A percentile compares a stretch with the other conserved stretches of the same genome.
phyloP scores from a whole-genome alignment of 2,113 vertebrate species.

The Formicarius rufipectus region DNA sequence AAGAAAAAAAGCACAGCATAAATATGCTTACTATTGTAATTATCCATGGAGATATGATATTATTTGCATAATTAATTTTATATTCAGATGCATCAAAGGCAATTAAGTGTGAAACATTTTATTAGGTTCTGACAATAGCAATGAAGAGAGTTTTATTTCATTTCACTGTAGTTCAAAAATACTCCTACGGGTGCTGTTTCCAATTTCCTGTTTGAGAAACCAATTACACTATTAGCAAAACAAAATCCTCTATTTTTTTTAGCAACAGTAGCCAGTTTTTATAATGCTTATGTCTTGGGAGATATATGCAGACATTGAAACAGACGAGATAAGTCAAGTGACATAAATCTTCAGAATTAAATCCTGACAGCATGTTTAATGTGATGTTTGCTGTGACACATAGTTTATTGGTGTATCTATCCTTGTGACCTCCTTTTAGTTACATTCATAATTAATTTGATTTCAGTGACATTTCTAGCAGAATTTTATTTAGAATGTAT shows the following conservation, averaged over 20 bases:
- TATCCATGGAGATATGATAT: conserved; percentile 34
- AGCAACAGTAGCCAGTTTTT: conserved; percentile 34
- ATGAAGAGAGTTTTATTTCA: conserved; percentile 59
- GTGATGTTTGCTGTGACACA: conserved; percentile 29
- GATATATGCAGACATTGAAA: background rate
- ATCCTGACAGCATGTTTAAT: conserved; percentile 5
- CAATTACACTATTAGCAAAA: conserved; percentile 55
- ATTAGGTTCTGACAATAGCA: conserved; percentile 39
- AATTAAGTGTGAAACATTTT: conserved; percentile 54
- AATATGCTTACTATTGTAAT: conserved; percentile 45
- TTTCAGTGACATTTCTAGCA: background rate
- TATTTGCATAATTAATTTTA: conserved; percentile 63
- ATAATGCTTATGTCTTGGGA: conserved; percentile 8
- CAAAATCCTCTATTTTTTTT: conserved; percentile 41
- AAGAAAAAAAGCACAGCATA: background rate
- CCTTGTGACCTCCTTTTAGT: background rate
- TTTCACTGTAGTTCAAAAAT: conserved; percentile 58
- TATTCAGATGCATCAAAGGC: conserved; percentile 12
- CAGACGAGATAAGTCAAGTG: background rate
- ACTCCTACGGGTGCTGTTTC: conserved; percentile 39
- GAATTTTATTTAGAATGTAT: background rate
- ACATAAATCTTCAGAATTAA: conserved; percentile 59
- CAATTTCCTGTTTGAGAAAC: conserved; percentile 57
- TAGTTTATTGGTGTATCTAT: conserved; percentile 35
- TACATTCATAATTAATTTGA: conserved; percentile 13